phyloP scores from a whole-genome alignment of 2,113 vertebrate genomes.

The Carassius carassius region DNA sequence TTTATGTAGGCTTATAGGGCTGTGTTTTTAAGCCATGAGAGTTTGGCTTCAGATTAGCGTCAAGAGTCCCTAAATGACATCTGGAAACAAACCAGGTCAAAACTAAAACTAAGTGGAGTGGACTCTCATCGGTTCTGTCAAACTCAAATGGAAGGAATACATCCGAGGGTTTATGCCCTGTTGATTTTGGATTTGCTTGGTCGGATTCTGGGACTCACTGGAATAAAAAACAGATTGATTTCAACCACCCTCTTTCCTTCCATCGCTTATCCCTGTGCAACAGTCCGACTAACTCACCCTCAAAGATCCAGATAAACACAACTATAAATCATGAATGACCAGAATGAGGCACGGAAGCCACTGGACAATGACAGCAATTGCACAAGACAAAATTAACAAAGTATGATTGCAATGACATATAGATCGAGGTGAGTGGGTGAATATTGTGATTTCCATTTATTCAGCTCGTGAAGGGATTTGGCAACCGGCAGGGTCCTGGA shows the following conservation, averaged over 20 bases:
- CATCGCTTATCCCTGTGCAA: not conserved
- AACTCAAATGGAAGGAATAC: slow-evolving; percentile 5
- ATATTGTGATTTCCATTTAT: not conserved
- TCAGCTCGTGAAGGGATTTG: not conserved
- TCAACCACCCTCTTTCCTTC: slow-evolving; percentile 4
- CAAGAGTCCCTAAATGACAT: slow-evolving; percentile 32
- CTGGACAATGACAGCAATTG: not conserved
- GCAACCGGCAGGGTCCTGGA: not conserved
- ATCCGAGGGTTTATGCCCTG: not conserved
- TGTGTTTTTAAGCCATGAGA: slow-evolving; percentile 1
- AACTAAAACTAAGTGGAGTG: not conserved
- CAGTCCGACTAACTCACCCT: slow-evolving; percentile 6
- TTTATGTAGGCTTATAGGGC: slow-evolving; percentile 23
- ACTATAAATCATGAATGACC: slow-evolving; percentile 2
- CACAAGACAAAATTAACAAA: not conserved
- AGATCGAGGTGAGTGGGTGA: not conserved
- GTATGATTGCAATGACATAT: not conserved
- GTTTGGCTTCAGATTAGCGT: slow-evolving; percentile 12
- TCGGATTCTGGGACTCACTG: slow-evolving; percentile 8
- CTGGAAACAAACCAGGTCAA: slow-evolving; percentile 28
- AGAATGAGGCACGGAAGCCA: not conserved
- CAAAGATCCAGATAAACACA: slow-evolving; percentile 14
- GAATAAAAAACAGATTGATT: slow-evolving; percentile 4
- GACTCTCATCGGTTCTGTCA: slow-evolving; percentile 9
- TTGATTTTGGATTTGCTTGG: slow-evolving; percentile 24